A percentile compares a stretch with the other conserved stretches of the same genome.
These are phyloP conservation scores for Saccopteryx bilineata DNA, from an alignment of 2,113 vertebrate genomes.

Conservation along the genomic window DNA sequence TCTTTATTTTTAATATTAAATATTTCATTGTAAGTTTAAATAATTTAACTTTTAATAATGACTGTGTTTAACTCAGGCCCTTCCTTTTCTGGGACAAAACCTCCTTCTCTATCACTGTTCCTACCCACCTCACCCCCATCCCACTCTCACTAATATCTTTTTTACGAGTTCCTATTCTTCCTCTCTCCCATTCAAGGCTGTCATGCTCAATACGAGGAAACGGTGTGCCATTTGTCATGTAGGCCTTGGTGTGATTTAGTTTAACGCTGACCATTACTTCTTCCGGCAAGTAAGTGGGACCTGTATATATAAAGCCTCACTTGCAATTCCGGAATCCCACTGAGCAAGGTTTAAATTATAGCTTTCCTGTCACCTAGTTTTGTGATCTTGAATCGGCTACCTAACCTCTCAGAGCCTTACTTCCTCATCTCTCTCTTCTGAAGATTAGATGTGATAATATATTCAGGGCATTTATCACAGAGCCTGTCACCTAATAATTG, in stretches of 20 bases:
- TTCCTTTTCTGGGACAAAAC: background rate
- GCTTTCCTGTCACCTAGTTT: background rate
- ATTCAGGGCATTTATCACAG: background rate
- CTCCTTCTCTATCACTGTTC: background rate
- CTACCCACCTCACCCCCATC: background rate
- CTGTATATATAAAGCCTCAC: background rate
- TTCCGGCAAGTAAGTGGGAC: background rate
- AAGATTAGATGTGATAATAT: background rate
- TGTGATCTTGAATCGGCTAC: background rate
- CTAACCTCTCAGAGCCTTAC: background rate
- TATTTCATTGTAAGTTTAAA: background rate
- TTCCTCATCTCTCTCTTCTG: background rate
- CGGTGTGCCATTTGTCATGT: background rate
- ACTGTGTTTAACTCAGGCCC: background rate
- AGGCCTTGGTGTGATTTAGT: background rate
- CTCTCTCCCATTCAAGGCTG: background rate
- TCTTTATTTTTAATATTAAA: background rate
- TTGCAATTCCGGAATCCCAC: slow-evolving; percentile 2
- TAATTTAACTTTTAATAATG: background rate
- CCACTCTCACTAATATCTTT: background rate
- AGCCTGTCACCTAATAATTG: background rate
- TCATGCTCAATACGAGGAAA: background rate
- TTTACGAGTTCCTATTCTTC: background rate
- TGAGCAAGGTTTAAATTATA: background rate
- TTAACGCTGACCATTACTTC: background rate